Conservation (phyloP, 2,888 invertebrate species). For the Nephrotoma appendiculata region DNA sequence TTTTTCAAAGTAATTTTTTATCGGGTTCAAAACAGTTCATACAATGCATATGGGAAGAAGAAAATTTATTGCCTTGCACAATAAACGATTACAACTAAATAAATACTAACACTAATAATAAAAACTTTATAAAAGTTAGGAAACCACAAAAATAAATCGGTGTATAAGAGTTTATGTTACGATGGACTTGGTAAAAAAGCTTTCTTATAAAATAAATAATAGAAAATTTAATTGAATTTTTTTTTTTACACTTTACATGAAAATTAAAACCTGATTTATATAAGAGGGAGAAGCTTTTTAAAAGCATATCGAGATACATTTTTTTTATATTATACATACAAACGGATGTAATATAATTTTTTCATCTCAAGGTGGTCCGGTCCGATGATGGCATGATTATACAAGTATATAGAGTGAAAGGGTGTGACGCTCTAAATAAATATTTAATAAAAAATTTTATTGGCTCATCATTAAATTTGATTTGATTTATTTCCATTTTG, state of each 20-base stretch:
- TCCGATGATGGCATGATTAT: neutral
- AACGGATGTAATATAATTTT: neutral
- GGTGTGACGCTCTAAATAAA: neutral
- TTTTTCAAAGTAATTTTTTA: neutral
- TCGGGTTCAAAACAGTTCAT: neutral
- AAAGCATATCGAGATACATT: neutral
- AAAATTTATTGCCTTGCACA: neutral
- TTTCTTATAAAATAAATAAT: neutral
- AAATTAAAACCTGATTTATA: neutral
- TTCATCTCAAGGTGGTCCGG: neutral
- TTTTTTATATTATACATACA: too few species aligned
- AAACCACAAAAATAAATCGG: too few species aligned
- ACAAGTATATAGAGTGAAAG: neutral
- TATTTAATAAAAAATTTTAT: neutral
- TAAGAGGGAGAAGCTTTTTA: neutral
- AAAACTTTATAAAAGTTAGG: too few species aligned
- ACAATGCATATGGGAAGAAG: neutral
- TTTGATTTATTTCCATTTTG: neutral
- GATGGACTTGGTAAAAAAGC: too few species aligned
- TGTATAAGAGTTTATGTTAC: too few species aligned
- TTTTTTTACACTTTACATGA: neutral
- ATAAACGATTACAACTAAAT: neutral
- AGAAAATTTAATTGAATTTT: neutral
- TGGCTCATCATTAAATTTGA: neutral
- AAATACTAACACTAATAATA: too few species aligned